Evolutionary conservation across 2,888 invertebrate species (phyloP).

Genomic region (Mythimna vitellina): DNA sequence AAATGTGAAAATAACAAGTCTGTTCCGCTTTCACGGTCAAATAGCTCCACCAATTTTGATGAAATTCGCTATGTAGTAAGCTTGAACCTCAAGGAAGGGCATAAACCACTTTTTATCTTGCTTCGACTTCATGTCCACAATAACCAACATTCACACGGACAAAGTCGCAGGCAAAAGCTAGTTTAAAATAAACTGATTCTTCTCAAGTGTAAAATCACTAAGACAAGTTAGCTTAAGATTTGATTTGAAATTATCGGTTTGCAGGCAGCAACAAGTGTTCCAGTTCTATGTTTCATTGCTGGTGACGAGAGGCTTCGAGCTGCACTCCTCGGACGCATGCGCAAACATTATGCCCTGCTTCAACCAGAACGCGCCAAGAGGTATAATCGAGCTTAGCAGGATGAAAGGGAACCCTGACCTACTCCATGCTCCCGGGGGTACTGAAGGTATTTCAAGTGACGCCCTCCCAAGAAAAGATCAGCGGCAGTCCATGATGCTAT

Average conservation of each 20-base stretch:
- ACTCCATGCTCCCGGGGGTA: constrained; percentile 17
- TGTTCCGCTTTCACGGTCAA: too few relatives aligned
- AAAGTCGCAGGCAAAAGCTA: too few relatives aligned
- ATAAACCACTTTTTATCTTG: too few relatives aligned
- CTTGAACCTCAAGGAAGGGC: too few relatives aligned
- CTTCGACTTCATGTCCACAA: background rate
- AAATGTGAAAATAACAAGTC: too few relatives aligned
- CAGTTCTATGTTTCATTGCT: constrained; percentile 86
- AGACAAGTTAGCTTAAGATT: background rate
- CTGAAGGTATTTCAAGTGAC: constrained; percentile 24
- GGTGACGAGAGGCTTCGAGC: constrained; percentile 86
- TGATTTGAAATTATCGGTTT: constrained; percentile 1
- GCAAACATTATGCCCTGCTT: constrained; percentile 85
- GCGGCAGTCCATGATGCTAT: constrained; percentile 43
- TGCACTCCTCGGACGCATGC: constrained; percentile 88
- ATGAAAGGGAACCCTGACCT: constrained; percentile 15
- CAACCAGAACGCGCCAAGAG: constrained; percentile 82
- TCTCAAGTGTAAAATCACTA: too few relatives aligned
- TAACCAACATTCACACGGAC: background rate
- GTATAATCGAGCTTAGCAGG: constrained; percentile 66
- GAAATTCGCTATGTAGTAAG: too few relatives aligned
- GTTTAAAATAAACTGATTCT: background rate
- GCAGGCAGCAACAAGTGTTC: constrained; percentile 88
- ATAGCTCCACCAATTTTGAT: too few relatives aligned
- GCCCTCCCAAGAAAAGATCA: constrained; percentile 31